Percentiles rank a stretch among this genome's conserved stretches.
These are phyloP conservation scores for Potamarius usumacintae DNA, from an alignment of 2,113 vertebrate genomes.

Conservation along the genomic window DNA sequence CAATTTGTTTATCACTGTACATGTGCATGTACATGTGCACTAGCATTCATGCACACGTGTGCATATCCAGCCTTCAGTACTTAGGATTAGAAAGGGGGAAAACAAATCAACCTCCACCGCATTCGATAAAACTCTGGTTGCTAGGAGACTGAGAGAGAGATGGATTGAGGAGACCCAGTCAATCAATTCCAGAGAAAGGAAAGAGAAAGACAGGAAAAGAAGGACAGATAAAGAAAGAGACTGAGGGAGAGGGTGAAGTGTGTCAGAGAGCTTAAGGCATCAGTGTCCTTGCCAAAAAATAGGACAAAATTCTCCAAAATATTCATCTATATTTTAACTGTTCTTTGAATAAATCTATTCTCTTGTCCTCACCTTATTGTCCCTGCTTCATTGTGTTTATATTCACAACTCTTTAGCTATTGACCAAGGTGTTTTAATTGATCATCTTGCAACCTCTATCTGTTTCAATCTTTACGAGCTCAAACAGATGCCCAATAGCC, in stretches of 20 bases:
- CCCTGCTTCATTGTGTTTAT: constrained; percentile 49
- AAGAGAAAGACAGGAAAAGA: constrained; percentile 37
- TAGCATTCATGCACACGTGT: constrained; percentile 1
- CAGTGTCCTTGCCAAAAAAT: constrained; percentile 2
- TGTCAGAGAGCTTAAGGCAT: constrained; percentile 35
- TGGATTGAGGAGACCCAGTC: constrained; percentile 80
- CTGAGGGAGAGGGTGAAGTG: constrained; percentile 19
- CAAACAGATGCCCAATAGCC: constrained; percentile 62
- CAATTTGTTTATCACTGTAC: neutral
- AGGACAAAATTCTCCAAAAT: constrained; percentile 19
- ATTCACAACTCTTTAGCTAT: constrained; percentile 48
- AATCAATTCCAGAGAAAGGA: constrained; percentile 79
- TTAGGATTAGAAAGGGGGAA: constrained; percentile 46
- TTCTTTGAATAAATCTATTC: neutral
- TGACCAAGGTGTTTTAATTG: constrained; percentile 33
- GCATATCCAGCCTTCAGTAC: constrained; percentile 48
- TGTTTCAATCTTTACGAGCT: constrained; percentile 25
- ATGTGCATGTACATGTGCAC: constrained; percentile 2
- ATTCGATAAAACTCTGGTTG: constrained; percentile 79
- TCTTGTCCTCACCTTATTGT: neutral
- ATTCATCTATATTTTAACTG: neutral
- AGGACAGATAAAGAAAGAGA: constrained; percentile 26
- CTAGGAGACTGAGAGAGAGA: constrained; percentile 81
- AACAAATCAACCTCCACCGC: constrained; percentile 71
- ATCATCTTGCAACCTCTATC: constrained; percentile 25